These are phyloP conservation scores for Clinocottus analis DNA, from an alignment of 2,113 vertebrate species.

Conservation along the genomic window DNA sequence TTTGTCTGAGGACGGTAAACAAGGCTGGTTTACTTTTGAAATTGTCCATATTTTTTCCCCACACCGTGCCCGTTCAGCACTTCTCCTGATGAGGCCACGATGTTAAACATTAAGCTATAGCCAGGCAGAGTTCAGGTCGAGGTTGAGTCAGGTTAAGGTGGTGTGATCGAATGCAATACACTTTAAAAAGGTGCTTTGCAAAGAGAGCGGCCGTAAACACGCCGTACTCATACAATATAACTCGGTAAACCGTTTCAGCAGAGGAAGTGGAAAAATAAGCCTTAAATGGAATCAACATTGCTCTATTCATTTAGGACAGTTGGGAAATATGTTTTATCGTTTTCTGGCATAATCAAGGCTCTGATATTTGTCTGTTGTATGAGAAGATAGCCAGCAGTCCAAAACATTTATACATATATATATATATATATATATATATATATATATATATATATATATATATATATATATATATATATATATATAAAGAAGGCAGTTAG, in stretches of 20 bases:
- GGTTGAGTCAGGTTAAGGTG: slow-evolving; percentile 37
- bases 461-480: too few species aligned
- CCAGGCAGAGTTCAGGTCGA: background rate
- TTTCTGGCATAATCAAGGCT: too few species aligned
- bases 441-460: too few species aligned
- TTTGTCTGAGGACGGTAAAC: slow-evolving; percentile 40
- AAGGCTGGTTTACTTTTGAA: slow-evolving; percentile 54
- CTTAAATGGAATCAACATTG: background rate
- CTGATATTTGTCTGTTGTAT: too few species aligned
- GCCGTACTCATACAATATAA: background rate
- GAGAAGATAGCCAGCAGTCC: too few species aligned
- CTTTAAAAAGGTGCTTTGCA: background rate
- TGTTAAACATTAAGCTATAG: slow-evolving; percentile 68
- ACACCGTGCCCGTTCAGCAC: slow-evolving; percentile 15
- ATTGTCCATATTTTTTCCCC: slow-evolving; percentile 14
- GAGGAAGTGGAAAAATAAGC: background rate
- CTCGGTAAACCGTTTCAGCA: background rate
- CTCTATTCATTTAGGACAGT: background rate
- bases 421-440: too few species aligned
- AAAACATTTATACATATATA: too few species aligned
- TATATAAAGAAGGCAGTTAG: too few species aligned
- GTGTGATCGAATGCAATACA: background rate
- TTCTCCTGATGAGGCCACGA: slow-evolving; percentile 26
- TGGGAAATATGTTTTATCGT: background rate
- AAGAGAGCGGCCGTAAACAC: background rate